Base-by-base conservation (phyloP, 2,797 vertebrate species). In the Craterocephalus amniculus region DNA sequence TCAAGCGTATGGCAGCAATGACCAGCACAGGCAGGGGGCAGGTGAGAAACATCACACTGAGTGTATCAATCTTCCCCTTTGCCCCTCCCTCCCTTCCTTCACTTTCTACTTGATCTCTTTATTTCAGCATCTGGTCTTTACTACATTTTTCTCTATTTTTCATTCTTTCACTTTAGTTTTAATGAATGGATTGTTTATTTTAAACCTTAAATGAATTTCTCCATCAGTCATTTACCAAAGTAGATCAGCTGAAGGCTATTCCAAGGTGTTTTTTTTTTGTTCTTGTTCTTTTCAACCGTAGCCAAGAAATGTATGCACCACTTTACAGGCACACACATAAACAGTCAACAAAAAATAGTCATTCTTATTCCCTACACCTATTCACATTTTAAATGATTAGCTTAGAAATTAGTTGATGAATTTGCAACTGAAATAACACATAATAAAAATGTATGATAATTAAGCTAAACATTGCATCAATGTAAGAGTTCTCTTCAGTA, bases 1-100 rank as follows among this genome's bases (percentile, higher is more conserved):
- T 89, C 84, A 85, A 51, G 72, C 61, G 61, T 84, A 87, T 67
- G 79, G 76, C 80, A 88, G 64, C 80, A 88, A 80, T 78, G 78
- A 88, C 84, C 76, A 78, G 66, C 59, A 72, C 80, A 58, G 63
- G 61, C 65, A 81, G 73, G 51, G 70, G 74, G 72, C 80, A 87
- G 82, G 81, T 87, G 75, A 79, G 67, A 83, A 65, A 58, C 64
- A 65, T 83, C 79, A 83, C 79, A 75, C 40, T 40, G 74, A 76
- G 69, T 79, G 61, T 67, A 78, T 81, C 73, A 68, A 35, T 66
- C 57, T 58, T 20, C 38, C 18, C 56, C 63, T 64, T 64, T 38
- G 26, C 51, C 62, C 54, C 49, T 58, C 35, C 57, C 43, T 60
- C 32, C n/a, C 16, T 34, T 52, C 48, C 58, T 63, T 54, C 36